Conservation (phyloP, 2,797 vertebrate species). For the Morelia viridis region DNA sequence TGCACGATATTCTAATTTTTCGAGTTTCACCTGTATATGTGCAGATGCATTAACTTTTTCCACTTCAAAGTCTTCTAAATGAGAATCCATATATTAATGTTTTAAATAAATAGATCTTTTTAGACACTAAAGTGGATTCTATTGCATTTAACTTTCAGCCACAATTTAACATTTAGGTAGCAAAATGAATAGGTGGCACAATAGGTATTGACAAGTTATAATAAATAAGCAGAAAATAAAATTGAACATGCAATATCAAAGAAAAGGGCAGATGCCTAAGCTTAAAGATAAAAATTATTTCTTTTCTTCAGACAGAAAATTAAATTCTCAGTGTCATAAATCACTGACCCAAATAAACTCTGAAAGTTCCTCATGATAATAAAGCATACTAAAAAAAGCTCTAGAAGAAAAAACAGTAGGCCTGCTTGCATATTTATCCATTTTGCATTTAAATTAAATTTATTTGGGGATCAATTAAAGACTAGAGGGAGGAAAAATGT, state of each 20-base stretch:
- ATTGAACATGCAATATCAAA: not conserved
- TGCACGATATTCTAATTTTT: no score
- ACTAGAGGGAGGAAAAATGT: not conserved
- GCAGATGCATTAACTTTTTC: not conserved
- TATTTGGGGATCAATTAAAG: conserved; percentile 23
- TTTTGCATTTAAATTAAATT: conserved; percentile 48
- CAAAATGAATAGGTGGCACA: rapidly evolving
- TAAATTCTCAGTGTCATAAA: conserved; percentile 38
- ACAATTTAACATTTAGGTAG: not conserved
- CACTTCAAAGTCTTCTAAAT: not conserved
- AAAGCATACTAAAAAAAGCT: not conserved
- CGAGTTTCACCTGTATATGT: no score
- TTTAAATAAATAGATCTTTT: not conserved
- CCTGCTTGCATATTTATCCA: conserved; percentile 24
- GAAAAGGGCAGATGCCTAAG: not conserved
- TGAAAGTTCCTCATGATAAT: conserved; percentile 37
- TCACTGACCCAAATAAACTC: conserved; percentile 33
- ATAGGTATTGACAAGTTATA: conserved; percentile 25
- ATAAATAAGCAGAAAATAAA: not conserved
- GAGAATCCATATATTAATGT: not conserved
- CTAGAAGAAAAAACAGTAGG: conserved; percentile 47
- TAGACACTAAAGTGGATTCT: not conserved
- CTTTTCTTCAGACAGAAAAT: conserved; percentile 27
- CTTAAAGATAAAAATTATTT: not conserved
- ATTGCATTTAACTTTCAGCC: not conserved